These are phyloP conservation scores for Zosterops japonicus DNA, from an alignment of 2,113 vertebrate genomes.

Conservation along the genomic window DNA sequence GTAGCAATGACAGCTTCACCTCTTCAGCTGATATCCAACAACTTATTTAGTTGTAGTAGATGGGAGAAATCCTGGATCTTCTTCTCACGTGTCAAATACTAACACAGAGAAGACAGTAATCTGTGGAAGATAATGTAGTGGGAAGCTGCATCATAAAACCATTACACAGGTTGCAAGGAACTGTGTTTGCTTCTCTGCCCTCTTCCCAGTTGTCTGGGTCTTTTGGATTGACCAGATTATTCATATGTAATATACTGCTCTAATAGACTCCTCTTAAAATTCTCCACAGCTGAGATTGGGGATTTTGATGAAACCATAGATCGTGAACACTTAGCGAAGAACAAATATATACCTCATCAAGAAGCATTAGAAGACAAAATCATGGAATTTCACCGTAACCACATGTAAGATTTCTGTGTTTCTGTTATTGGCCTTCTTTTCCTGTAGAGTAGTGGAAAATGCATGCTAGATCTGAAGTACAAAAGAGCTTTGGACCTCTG, in stretches of 20 bases:
- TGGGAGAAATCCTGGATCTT: background rate
- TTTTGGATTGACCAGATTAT: background rate
- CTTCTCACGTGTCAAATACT: background rate
- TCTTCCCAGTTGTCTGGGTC: background rate
- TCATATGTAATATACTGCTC: background rate
- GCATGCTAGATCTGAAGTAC: background rate
- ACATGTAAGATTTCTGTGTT: constrained; percentile 79
- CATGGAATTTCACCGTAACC: constrained; percentile 91
- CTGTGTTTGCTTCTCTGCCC: background rate
- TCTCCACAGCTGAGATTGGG: constrained; percentile 90
- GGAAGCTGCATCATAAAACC: background rate
- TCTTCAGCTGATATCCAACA: background rate
- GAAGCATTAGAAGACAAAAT: constrained; percentile 94
- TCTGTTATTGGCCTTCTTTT: background rate
- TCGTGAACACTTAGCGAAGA: constrained; percentile 93
- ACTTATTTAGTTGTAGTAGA: background rate
- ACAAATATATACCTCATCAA: constrained; percentile 95
- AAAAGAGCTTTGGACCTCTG: background rate
- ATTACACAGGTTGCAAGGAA: background rate
- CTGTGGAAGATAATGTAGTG: background rate
- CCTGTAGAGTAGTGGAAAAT: background rate
- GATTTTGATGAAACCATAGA: constrained; percentile 94
- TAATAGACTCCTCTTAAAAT: constrained; percentile 16
- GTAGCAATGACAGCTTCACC: background rate
- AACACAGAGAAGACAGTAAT: background rate